A percentile compares a stretch with the other conserved stretches of the same genome.
phyloP scores from a whole-genome alignment of 2,797 vertebrate genomes.

The Uromys caudimaculatus region DNA sequence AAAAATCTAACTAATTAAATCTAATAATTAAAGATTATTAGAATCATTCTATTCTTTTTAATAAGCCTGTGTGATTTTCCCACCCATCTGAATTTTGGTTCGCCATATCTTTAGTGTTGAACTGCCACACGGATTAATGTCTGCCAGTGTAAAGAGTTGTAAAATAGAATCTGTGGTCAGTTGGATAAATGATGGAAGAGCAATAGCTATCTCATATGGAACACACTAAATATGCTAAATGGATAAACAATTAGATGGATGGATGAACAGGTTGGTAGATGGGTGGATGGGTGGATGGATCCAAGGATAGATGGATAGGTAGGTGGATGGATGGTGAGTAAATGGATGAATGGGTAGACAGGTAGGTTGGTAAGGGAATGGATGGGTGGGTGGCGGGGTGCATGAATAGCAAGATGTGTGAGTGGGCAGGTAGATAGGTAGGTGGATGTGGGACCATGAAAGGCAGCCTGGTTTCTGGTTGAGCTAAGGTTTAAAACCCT shows the following conservation, averaged over 20 bases:
- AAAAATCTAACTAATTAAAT: too few relatives aligned
- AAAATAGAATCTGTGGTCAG: background rate
- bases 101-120: background rate
- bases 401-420: background rate
- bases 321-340: background rate
- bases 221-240: background rate
- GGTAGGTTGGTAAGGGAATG: background rate
- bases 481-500: too few relatives aligned
- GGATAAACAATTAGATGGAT: background rate
- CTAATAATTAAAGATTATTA: background rate
- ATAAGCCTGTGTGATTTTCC: background rate
- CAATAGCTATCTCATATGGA: background rate
- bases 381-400: background rate
- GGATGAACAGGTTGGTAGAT: too few relatives aligned
- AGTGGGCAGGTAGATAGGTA: too few relatives aligned
- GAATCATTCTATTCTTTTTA: background rate
- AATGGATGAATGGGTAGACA: background rate
- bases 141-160: background rate
- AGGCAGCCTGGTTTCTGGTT: too few relatives aligned
- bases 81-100: background rate
- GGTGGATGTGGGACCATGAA: background rate
- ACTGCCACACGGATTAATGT: accelerated
- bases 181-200: background rate
- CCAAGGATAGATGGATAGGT: background rate
- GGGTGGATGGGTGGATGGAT: too few relatives aligned